Evolutionary conservation across 2,113 vertebrate species (phyloP), one percentile per base, ranked within the genome.

Genomic region (Grus americana): DNA sequence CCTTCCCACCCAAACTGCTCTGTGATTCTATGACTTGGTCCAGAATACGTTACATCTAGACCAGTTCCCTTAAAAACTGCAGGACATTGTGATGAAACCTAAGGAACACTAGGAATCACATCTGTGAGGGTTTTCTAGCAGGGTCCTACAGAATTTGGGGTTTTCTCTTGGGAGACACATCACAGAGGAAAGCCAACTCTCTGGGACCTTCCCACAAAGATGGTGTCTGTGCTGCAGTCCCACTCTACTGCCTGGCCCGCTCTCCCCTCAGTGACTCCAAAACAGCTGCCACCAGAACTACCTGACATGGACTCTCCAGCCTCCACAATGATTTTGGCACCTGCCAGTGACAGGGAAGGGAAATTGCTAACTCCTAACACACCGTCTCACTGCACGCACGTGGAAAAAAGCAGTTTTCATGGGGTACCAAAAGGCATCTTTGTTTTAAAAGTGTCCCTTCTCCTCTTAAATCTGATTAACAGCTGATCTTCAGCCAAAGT

Each of bases 131-230:
- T 30, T 70, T 75, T 32, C 57, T 57, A 21, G 8, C 5, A 4
- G 0, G 1, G 10, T 54, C 3, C 20, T 40, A 2, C 3, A 40
- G 34, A 36, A 32, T 59, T 23, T 40, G 18, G 17, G 7, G 15
- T 6, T 75, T 89, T 50, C 11, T 40, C 6, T 11, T 13, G 36
- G 52, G 57, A 32, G 12, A n/a, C 14, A 32, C 10, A 26, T 1
- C 52, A 14, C 11, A n/a, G 8, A 72, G 32, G 63, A 88, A 74
- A 76, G 7, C 1, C 32, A 82, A 0, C 4, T 20, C 22, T 23
- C 34, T 16, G 11, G 23, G 57, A 22, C 17, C 15, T 29, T 32
- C 36, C 26, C 44, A 72, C 21, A 38, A 40, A 40, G 16, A 12
- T 2, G 7, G 29, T 42, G 10, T 7, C 42, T 36, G 44, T 54